Percentiles rank a stretch among this genome's conserved stretches.
These are phyloP conservation scores for Turritopsis dohrnii DNA, from an alignment of 30 jellyfish, hydroid and myxozoan species.

Conservation along the genomic window DNA sequence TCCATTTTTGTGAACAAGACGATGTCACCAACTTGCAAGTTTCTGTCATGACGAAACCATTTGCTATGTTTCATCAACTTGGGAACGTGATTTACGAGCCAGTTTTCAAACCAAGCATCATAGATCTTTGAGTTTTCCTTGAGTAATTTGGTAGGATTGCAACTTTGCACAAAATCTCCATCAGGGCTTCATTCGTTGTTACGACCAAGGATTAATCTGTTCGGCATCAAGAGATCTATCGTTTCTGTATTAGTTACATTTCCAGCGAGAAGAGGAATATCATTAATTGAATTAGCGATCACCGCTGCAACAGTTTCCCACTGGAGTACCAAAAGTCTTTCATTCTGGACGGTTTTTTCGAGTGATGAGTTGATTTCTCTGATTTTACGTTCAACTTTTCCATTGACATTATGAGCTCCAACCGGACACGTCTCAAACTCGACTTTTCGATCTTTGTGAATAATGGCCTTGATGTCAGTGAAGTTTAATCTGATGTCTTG, in stretches of 20 bases:
- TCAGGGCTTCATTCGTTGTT: background rate
- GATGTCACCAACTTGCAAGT: background rate
- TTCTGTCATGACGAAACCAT: background rate
- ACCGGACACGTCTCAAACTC: constrained; percentile 21
- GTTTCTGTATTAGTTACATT: background rate
- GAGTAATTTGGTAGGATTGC: background rate
- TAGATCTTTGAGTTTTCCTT: background rate
- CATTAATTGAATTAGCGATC: too few species aligned
- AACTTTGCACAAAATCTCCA: background rate
- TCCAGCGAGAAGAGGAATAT: too few species aligned
- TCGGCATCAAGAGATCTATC: background rate
- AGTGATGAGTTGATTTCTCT: background rate
- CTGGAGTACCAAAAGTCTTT: background rate
- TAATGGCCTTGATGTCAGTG: background rate
- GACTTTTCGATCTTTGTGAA: background rate
- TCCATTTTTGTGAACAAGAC: background rate
- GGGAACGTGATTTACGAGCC: background rate
- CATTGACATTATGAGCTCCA: background rate
- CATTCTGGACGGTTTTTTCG: background rate
- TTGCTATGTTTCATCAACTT: background rate
- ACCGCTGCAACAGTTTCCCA: too few species aligned
- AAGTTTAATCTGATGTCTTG: background rate
- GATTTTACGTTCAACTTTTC: constrained; percentile 24
- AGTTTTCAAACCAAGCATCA: background rate
- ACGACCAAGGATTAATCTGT: background rate